Base-by-base conservation (phyloP, 2,113 vertebrate genomes). In the Chionomys nivalis region DNA sequence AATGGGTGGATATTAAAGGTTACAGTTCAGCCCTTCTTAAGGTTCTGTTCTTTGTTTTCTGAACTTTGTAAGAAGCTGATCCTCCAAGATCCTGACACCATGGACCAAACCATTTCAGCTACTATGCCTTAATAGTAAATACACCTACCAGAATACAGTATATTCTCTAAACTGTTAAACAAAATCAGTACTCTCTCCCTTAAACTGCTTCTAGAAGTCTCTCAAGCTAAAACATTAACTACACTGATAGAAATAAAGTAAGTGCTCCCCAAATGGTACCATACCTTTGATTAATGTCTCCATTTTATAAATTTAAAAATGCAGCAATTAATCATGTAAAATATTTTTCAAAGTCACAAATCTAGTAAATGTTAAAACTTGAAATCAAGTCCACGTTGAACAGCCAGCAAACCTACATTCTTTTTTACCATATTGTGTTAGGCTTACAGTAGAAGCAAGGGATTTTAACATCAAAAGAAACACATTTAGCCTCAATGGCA, bases 281-380 rank as follows among this genome's bases (percentile, higher is more conserved):
- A 63, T 78, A 39, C 16, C 73, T 39, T 90, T 44, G 63, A 90
- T 83, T 49, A 52, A 16, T 58, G 13, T 75, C 85, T 97, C 83
- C 55, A 68, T 66, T 91, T 96, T 61, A 73, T 58, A 94, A 58
- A 31, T 93, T 36, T 42, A 78, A 88, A 95, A 94, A 65, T 73
- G 44, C 26, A 78, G 14, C 61, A 83, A 61, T 47, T 77, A 87
- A 58, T 36, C 26, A 91, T 6, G 4, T 39, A 44, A 93, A 58
- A 42, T 88, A 72, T 72, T 76, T 79, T 93, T 75, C n/a, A 83
- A 95, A 61, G 13, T 87, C 52, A 95, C 4, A 93, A 12, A 87
- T 14, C 5, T 87, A 93, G 6, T 83, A 78, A 83, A 49, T 90
- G 23, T 52, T 77, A 28, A 77, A 91, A 76, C 42, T 24, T 93